Evolutionary conservation across 2,797 vertebrate genomes (phyloP).

Genomic region (Pseudochromis fuscus): DNA sequence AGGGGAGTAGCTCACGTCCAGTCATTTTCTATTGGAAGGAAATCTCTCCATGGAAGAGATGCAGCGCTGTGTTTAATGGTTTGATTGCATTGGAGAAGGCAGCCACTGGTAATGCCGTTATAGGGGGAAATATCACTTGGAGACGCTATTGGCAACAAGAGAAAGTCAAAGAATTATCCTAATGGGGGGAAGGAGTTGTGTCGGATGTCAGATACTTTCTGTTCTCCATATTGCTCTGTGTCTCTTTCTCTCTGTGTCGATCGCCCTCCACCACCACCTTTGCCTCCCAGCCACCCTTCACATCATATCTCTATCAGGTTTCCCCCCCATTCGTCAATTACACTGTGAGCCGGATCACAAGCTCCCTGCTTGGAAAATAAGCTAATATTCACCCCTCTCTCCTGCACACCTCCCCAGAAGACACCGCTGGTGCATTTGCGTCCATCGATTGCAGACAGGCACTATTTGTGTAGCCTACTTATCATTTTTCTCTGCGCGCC

Average conservation of each 20-base stretch:
- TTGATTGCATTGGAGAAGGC: conserved; percentile 83
- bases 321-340: conserved; percentile 74
- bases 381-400: conserved; percentile 61
- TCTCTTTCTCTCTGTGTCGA: conserved; percentile 57
- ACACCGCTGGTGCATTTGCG: conserved; percentile 80
- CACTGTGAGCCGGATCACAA: conserved; percentile 70
- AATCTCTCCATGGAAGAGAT: conserved; percentile 67
- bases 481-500: conserved; percentile 72
- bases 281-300: conserved; percentile 3
- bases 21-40: conserved; percentile 78
- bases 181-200: conserved; percentile 78
- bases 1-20: conserved; percentile 76
- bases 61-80: conserved; percentile 78
- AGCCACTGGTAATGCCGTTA: conserved; percentile 76
- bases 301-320: conserved; percentile 76
- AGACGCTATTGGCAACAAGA: conserved; percentile 79
- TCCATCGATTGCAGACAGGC: conserved; percentile 81
- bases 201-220: conserved; percentile 82
- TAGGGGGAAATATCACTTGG: conserved; percentile 70
- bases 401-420: conserved; percentile 63
- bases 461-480: conserved; percentile 74
- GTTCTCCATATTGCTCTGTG: conserved; percentile 65
- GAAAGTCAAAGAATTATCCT: conserved; percentile 82
- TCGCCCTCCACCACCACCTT: conserved; percentile 14
- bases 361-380: conserved; percentile 77